Conservation (phyloP, 2,797 vertebrate genomes). For the Geotrypetes seraphini region DNA sequence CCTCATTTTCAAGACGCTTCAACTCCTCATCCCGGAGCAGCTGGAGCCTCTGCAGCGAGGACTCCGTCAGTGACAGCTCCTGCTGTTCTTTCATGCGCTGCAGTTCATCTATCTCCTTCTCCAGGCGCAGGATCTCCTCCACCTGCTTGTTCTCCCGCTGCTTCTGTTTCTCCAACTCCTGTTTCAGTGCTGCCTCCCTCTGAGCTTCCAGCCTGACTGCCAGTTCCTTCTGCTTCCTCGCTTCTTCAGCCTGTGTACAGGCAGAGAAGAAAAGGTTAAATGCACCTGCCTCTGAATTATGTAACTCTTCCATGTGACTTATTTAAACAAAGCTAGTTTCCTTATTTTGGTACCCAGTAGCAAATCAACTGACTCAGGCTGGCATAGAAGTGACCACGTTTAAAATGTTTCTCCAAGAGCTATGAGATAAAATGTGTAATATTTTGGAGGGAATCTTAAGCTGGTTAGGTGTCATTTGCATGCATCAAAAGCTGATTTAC, state of each 20-base stretch:
- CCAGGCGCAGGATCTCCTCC: constrained; percentile 88
- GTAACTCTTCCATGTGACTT: too few relatives aligned
- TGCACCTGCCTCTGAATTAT: background rate
- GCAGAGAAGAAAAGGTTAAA: background rate
- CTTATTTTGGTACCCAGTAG: background rate
- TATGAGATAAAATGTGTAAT: too few relatives aligned
- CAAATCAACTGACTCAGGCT: too few relatives aligned
- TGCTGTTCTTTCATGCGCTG: constrained; percentile 86
- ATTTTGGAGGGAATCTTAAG: too few relatives aligned
- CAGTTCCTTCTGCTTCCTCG: constrained; percentile 39
- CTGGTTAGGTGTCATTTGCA: too few relatives aligned
- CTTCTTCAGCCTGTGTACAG: constrained; percentile 60
- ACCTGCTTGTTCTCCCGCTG: constrained; percentile 81
- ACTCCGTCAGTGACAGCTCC: constrained; percentile 80
- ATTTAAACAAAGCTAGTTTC: background rate
- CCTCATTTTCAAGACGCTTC: constrained; percentile 79
- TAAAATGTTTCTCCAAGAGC: too few relatives aligned
- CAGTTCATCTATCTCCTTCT: constrained; percentile 83
- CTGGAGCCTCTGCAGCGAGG: constrained; percentile 76
- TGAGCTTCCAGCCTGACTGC: constrained; percentile 39
- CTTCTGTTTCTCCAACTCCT: constrained; percentile 56
- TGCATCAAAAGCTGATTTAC: too few relatives aligned
- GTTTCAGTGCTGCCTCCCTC: constrained; percentile 34
- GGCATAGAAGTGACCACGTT: too few relatives aligned
- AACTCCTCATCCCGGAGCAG: constrained; percentile 81